Evolutionary conservation across 2,888 invertebrate genomes (phyloP).

Genomic region (Cotesia congregata): DNA sequence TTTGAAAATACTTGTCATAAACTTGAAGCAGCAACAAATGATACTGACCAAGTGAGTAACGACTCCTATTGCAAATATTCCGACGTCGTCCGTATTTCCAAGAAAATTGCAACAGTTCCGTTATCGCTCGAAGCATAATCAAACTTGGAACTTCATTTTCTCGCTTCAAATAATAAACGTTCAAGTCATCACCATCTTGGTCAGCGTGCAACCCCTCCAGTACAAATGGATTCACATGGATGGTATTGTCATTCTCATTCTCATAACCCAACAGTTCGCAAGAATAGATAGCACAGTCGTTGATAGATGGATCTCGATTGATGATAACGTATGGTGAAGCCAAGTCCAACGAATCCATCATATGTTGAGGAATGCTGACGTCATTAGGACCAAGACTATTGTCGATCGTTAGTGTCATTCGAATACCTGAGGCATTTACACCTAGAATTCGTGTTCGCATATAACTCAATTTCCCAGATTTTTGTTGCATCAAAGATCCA

Average conservation of each 20-base stretch:
- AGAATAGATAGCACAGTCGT: constrained; percentile 1
- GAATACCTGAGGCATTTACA: background rate
- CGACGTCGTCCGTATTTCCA: constrained; percentile 7
- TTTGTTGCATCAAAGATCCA: constrained; percentile 10
- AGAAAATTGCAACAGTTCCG: background rate
- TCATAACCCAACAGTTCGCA: constrained; percentile 2
- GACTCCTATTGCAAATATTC: background rate
- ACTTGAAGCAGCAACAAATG: constrained; percentile 1
- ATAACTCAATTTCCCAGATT: constrained; percentile 5
- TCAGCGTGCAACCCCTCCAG: constrained; percentile 3
- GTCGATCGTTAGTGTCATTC: constrained; percentile 8
- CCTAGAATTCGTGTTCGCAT: background rate
- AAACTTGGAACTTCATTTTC: constrained; percentile 8
- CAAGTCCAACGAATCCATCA: constrained; percentile 5
- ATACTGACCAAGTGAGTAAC: background rate
- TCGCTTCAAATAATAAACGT: constrained; percentile 4
- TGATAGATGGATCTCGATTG: constrained; percentile 13
- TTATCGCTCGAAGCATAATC: background rate
- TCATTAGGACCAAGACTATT: constrained; percentile 1
- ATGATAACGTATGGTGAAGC: constrained; percentile 6
- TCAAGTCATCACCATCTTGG: constrained; percentile 10
- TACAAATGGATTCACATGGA: constrained; percentile 2
- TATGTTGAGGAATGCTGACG: background rate
- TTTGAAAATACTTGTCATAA: background rate
- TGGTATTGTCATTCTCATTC: constrained; percentile 3